Evolutionary conservation across 2,888 invertebrate species (phyloP), one percentile per base, ranked within the genome.

Genomic region (Athetis lepigone): DNA sequence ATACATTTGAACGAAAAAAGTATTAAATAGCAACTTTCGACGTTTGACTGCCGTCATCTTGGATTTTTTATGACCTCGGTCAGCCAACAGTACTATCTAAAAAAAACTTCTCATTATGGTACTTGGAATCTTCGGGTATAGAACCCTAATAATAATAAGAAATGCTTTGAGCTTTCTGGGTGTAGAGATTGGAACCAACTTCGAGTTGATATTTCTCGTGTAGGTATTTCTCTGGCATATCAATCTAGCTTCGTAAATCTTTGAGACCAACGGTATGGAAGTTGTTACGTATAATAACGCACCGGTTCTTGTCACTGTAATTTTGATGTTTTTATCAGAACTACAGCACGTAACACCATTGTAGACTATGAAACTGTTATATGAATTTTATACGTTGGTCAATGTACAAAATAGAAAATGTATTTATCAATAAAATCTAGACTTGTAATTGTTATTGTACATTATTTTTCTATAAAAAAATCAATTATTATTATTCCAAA

Each of bases 231-330:
- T 8, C 0, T 27, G 19, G 7, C 36, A 29, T 40, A 55, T 60
- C 50, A 1, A 8, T n/a, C 8, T 21, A 16, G 0, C 25, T 72
- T 64, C 51, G 13, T 27, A 57, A 11, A 19, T 66, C 60, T 4
- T 0, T 29, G 23, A 2, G 2, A 59, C 8, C n/a, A 66, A 71
- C 60, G 50, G 70, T 40, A 42, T 42, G n/a, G 11, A 1, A 13
- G 2, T 8, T 37, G 42, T 36, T 29, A 39, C 19, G 23, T 36
- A 11, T 23, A 19, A 18, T 29, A 18, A 18, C 2, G n/a, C 9
- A 25, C 51, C 33, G 39, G 27, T 57, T 70, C 64, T 51, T 57
- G 11, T 9, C 46, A 11, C 18, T 56, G n/a, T 43, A 1, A 27
- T 50, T 36, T 52, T 51, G 36, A 33, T 52, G 46, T 29, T 25